Conservation (phyloP, 1,140 invertebrate genomes). For the Wasmannia auropunctata region DNA sequence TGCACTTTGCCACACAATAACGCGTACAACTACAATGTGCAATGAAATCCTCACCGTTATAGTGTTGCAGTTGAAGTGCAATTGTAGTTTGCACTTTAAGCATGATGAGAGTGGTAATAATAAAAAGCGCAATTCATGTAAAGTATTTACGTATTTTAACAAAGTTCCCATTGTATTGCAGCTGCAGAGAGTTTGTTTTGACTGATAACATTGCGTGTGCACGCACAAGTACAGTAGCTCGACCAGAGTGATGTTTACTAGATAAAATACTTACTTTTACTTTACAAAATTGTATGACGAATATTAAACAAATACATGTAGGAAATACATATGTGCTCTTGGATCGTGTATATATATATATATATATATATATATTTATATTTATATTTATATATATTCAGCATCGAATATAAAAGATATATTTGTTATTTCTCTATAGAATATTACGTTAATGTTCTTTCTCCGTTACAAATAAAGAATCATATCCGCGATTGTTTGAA, state of each 20-base stretch:
- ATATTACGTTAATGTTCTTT: neutral
- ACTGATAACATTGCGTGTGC: neutral
- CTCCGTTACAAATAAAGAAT: neutral
- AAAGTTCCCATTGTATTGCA: constrained; percentile 14
- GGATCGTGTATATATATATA: no score
- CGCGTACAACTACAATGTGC: constrained; percentile 34
- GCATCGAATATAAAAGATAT: neutral
- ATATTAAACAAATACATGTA: neutral
- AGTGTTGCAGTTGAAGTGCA: constrained; percentile 17
- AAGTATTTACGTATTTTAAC: constrained; percentile 48
- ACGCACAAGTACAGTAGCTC: neutral
- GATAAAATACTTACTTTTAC: neutral
- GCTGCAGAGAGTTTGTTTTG: neutral
- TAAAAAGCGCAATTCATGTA: constrained; percentile 34
- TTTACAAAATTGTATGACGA: neutral
- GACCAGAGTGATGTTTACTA: neutral
- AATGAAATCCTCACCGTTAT: constrained; percentile 43
- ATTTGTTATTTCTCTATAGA: neutral
- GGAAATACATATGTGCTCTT: neutral
- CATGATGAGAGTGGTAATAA: neutral
- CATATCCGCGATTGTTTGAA: neutral
- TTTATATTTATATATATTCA: neutral
- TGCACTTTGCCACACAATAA: constrained; percentile 52
- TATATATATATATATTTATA: neutral
- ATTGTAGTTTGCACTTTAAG: constrained; percentile 27